phyloP scores from a whole-genome alignment of 2,888 invertebrate species.

The Dynastes hyllus region DNA sequence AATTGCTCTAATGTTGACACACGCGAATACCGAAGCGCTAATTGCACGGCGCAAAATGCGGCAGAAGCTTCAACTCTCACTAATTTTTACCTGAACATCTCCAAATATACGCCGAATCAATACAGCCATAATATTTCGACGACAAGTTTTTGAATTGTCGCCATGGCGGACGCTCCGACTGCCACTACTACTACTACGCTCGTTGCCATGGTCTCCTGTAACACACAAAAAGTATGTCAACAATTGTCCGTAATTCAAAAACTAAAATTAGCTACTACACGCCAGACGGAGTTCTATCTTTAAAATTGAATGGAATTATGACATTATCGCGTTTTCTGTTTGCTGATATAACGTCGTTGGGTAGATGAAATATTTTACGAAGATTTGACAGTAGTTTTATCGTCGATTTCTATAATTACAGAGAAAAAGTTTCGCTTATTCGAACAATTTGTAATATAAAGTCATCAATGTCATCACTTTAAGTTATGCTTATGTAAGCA shows the following conservation, averaged over 20 bases:
- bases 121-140: conserved; percentile 87
- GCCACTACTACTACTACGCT: conserved; percentile 32
- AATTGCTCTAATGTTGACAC: background rate
- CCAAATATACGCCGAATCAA: conserved; percentile 90
- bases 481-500: too few species aligned
- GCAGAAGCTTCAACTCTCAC: background rate
- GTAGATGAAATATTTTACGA: background rate
- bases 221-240: conserved; percentile 45
- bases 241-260: conserved; percentile 47
- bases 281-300: conserved; percentile 41
- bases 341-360: background rate
- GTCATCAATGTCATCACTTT: too few species aligned
- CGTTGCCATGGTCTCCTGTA: conserved; percentile 47
- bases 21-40: conserved; percentile 15
- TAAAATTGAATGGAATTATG: conserved; percentile 47
- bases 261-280: conserved; percentile 45
- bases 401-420: background rate
- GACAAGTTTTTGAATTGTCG: conserved; percentile 67
- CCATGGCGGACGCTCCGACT: conserved; percentile 39
- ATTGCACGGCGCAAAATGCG: conserved; percentile 10
- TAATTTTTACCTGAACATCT: conserved; percentile 83
- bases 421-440: background rate
- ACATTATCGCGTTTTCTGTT: conserved; percentile 40
- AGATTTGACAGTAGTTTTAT: background rate
- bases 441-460: background rate